These are phyloP conservation scores for Chydorus sphaericus DNA, from an alignment of 2,888 invertebrate genomes.

Conservation along the genomic window DNA sequence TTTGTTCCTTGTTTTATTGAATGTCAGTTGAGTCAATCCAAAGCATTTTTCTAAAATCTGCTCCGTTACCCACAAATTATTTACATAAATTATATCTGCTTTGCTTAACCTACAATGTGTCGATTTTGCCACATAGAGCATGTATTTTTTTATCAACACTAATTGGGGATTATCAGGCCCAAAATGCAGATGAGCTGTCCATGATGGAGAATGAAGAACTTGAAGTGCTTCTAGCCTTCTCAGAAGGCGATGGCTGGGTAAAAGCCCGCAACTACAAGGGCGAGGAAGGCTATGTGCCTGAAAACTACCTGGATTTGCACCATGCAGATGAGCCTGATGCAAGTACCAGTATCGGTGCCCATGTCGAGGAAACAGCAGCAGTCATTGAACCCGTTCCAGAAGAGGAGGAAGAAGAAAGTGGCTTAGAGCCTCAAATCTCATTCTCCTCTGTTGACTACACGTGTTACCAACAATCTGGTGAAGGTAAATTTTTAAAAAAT, in stretches of 20 bases:
- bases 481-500: too few relatives aligned
- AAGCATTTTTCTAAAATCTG: not conserved
- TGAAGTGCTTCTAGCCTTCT: conserved; percentile 74
- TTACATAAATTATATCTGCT: not conserved
- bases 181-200: conserved; percentile 86
- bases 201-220: conserved; percentile 87
- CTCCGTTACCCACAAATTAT: not conserved
- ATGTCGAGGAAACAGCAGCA: not conserved
- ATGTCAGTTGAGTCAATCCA: too few relatives aligned
- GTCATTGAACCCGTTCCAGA: not conserved
- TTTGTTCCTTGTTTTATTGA: too few relatives aligned
- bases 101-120: not conserved
- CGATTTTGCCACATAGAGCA: not conserved
- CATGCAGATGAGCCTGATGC: conserved; percentile 42
- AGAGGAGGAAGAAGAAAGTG: conserved; percentile 24
- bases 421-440: conserved; percentile 72
- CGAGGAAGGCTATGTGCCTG: conserved; percentile 86
- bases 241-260: conserved; percentile 88
- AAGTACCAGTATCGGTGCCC: conserved; percentile 48
- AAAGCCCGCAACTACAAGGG: conserved; percentile 82
- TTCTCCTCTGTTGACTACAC: conserved; percentile 90
- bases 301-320: conserved; percentile 82
- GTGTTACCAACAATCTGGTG: conserved; percentile 62
- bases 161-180: conserved; percentile 46
- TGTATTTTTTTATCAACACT: not conserved